Percentiles rank a stretch among this genome's conserved stretches.
phyloP scores from a whole-genome alignment of 2,113 vertebrate species.

The Lucifuga dentata region DNA sequence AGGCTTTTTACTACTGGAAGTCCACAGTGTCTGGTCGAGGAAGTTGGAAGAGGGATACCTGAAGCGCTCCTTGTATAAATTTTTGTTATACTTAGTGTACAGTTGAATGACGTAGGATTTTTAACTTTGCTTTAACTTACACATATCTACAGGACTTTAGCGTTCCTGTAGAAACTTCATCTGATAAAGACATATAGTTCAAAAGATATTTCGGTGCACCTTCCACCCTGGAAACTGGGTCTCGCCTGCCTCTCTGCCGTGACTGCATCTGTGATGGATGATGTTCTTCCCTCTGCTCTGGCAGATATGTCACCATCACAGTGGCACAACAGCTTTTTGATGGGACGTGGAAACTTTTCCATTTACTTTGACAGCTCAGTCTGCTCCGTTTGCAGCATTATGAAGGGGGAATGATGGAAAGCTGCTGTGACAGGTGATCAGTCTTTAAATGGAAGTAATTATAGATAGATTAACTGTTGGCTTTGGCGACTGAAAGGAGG shows the following conservation, averaged over 20 bases:
- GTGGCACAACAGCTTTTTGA: constrained; percentile 33
- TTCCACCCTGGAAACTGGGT: constrained; percentile 61
- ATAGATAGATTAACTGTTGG: constrained; percentile 19
- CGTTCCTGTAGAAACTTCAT: too few relatives aligned
- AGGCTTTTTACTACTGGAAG: too few relatives aligned
- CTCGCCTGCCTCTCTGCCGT: constrained; percentile 25
- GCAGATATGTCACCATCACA: constrained; percentile 26
- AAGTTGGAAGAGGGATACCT: too few relatives aligned
- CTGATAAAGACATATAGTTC: not conserved
- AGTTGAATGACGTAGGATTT: too few relatives aligned
- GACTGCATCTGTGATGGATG: constrained; percentile 29
- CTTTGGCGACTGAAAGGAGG: constrained; percentile 14
- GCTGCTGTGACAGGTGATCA: constrained; percentile 21
- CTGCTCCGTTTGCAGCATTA: constrained; percentile 11
- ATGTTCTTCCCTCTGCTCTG: constrained; percentile 15
- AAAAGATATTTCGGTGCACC: not conserved
- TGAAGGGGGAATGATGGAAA: constrained; percentile 17
- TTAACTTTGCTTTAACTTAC: too few relatives aligned
- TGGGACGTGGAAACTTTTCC: constrained; percentile 32
- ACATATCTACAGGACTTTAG: too few relatives aligned
- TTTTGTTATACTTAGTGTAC: too few relatives aligned
- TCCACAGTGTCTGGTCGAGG: too few relatives aligned
- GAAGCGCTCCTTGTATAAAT: too few relatives aligned
- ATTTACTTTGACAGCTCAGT: constrained; percentile 21
- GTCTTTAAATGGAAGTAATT: constrained; percentile 19